These are phyloP conservation scores for Halcyon badia DNA, from an alignment of 2,797 vertebrate species.

Conservation along the genomic window DNA sequence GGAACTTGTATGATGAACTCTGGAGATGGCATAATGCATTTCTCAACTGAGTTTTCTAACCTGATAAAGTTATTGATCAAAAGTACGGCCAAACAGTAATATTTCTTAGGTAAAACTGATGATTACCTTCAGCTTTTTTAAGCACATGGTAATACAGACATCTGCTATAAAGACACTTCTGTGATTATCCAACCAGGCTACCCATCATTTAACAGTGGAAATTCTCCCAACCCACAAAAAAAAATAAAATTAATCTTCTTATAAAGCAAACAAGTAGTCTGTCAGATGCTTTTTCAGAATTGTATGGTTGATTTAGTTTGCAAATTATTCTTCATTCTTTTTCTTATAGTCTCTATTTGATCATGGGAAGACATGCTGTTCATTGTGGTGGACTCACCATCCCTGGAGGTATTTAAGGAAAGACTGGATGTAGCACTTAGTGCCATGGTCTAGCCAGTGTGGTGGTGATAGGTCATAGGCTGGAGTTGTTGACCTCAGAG, in stretches of 20 bases:
- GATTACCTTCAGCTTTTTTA: background rate
- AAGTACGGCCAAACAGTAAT: background rate
- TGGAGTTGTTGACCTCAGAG: no score
- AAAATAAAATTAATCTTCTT: no score
- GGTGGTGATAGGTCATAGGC: no score
- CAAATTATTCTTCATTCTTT: background rate
- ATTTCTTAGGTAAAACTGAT: background rate
- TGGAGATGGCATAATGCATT: background rate
- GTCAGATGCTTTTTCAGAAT: background rate
- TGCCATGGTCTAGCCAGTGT: no score
- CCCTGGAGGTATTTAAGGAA: no score
- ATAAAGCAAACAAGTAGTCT: background rate
- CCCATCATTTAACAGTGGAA: background rate
- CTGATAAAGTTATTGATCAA: background rate
- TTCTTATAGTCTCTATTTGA: background rate
- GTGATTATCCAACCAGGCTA: background rate
- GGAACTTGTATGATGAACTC: background rate
- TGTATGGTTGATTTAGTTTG: background rate
- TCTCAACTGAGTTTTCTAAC: background rate
- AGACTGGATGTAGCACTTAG: no score
- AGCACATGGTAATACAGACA: background rate
- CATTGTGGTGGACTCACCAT: no score
- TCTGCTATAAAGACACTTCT: background rate
- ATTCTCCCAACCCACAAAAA: background rate
- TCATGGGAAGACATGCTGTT: background rate